Base-by-base conservation (phyloP, 2,113 vertebrate species). In the Gavia stellata region DNA sequence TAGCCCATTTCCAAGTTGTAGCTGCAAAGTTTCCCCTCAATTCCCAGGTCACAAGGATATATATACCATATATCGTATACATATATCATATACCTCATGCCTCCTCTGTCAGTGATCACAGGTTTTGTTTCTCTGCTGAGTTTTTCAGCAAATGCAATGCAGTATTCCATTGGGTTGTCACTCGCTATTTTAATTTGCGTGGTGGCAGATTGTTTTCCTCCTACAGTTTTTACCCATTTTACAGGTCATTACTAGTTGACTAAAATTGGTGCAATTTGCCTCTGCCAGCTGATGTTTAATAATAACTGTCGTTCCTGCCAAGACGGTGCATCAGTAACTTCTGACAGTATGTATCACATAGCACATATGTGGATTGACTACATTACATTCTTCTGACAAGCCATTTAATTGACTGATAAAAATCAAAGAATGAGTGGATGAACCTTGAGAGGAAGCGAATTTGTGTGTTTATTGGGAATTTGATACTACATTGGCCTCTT, bases 211-310 rank as follows among this genome's bases (percentile, higher is more conserved):
- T 87, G 66, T 91, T 97, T 97, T 96, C 85, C 85, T 97, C 77
- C 89, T 85, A 77, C 2, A 3, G 19, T 90, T 96, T 89, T 91
- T 92, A 80, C 50, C 71, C 86, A n/a, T 95, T 92, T 95, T 93
- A 80, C 79, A 96, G 91, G 73, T 95, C 66, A 65, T 61, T 95
- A 89, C 81, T 94, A 66, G 85, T 93, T 94, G 82, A 96, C 84
- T 88, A 85, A 96, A 97, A 95, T 45, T 49, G 55, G 83, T 92
- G 61, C 79, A 86, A 87, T 87, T 97, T 86, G 56, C 87, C 62
- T 95, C 75, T 94, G 79, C 68, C 89, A 96, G 68, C 78, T 95
- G 94, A 97, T 90, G 47, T 96, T 97, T 95, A 95, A 92, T 94
- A 96, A 94, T 91, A 93, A 67, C 31, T 92, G 91, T 85, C 89